Base-by-base conservation (phyloP, 2,797 vertebrate genomes). In the Valencia hispanica region DNA sequence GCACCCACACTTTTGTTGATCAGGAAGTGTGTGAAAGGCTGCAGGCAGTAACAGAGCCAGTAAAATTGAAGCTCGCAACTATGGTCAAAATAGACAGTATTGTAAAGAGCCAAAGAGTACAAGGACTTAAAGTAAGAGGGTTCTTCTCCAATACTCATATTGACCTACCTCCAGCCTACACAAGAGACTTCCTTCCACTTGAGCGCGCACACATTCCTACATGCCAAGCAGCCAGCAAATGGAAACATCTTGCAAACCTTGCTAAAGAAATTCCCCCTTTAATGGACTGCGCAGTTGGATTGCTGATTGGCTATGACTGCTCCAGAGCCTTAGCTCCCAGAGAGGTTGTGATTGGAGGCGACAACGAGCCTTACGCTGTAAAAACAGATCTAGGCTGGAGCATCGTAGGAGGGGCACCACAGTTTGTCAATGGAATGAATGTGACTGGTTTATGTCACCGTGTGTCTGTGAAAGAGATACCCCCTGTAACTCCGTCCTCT, bases 41-140 rank as follows among this genome's bases (percentile, higher is more conserved):
- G 0, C 15, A 18, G 32, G 45, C 0, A 59, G 4, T 30, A 17
- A 9, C 34, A 59, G 50, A 84, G 47, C 84, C 79, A 50, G 74
- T 87, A 0, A 85, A 82, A 53, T 51, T 84, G 10, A 87, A 84
- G 69, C 74, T 88, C 0, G 47, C 78, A 4, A 81, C 80, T 9
- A 83, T 86, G 77, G 20, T 5, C 7, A 20, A 22, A 17, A 20
- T 6, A n/a, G 17, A n/a, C n/a, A n/a, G 20, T 50, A 20, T n/a
- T n/a, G 20, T 50, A 18, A 20, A 22, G 7, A 80, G 74, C 70
- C n/a, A 76, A 27, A 82, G 68, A 74, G 77, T 78, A 14, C 39
- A 39, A 57, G 73, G 70, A 5, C 76, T 81, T 2, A 76, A 34
- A 53, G 61, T 86, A 3, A 81, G 77, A 41, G 77, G 71, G 0